Base-by-base conservation (phyloP, 92 coral and sea anemone genomes). In the Zoanthus solanderi region DNA sequence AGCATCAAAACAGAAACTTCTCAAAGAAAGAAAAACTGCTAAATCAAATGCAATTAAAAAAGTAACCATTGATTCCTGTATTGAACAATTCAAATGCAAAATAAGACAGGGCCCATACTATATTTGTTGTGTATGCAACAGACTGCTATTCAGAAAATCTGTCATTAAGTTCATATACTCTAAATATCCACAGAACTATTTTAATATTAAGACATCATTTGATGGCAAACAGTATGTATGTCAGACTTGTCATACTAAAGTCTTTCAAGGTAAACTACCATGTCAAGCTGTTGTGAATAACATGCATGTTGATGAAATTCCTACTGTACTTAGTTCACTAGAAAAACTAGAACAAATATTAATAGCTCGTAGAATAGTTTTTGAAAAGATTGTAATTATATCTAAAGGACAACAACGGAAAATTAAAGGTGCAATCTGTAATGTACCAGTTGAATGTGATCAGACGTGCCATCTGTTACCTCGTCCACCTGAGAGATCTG, bases 401-500 rank as follows among this genome's bases (percentile, higher is more conserved):
- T 34, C 75, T 30, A 69, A 31, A 69, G 75, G 75, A 69, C n/a
- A 69, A 69, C 75, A 69, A 31, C 15, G 45, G 31, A 69, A 69
- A 34, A 69, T 69, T 69, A 69, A 69, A 69, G 75, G 75, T 69
- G 75, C 75, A 69, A 69, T 69, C 75, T 69, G 75, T 69, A 69
- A 69, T 69, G 75, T 32, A 75, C 50, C 78, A 60, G 84, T 81
- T 71, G 72, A 86, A 86, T 75, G 84, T 73, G 89, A 76, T 81
- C 78, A 86, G 83, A 86, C 69, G 37, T 79, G 71, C 78, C 78
- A 18, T 61, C 71, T 58, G 79, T 57, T 79, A 63, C 83, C 44
- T 69, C 84, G 79, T 48, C 89, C 89, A 16, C 83, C 84, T 34
- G 90, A 93, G 76, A 93, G 94, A 78, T 93, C 96, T 18, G 94